Percentiles rank a stretch among this genome's conserved stretches.
Evolutionary conservation across 1,140 invertebrate genomes (phyloP).

Genomic region (Dinothrombium tinctorium): DNA sequence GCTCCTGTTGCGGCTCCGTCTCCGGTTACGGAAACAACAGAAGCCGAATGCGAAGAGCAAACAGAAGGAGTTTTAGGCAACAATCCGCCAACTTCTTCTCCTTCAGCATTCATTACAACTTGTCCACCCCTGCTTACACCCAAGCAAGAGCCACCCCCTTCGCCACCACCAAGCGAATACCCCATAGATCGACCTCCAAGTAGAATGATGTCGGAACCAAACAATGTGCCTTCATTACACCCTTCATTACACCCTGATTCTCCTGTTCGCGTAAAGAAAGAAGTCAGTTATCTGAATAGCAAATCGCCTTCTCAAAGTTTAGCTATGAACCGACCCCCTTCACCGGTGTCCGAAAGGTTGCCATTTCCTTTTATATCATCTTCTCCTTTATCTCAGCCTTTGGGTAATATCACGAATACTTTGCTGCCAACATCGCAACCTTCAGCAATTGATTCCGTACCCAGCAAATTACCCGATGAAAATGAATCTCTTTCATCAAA

Average conservation of each 20-base stretch:
- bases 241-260: neutral
- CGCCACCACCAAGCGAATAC: neutral
- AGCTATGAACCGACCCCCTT: neutral
- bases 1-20: no score
- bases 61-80: neutral
- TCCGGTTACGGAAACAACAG: no score
- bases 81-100: neutral
- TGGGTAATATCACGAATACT: no score
- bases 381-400: no score
- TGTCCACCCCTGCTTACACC: neutral
- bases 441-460: neutral
- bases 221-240: no score
- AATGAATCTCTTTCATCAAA: no score
- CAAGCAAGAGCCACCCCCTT: neutral
- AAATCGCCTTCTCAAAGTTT: neutral
- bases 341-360: no score
- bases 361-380: no score
- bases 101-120: neutral
- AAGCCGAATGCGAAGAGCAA: no score
- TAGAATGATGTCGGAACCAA: neutral
- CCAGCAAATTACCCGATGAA: no score
- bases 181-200: neutral
- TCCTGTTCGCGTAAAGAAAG: neutral
- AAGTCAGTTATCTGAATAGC: neutral
- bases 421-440: neutral